phyloP scores from a whole-genome alignment of 1,140 invertebrate genomes.

The Thaumetopoea pityocampa region DNA sequence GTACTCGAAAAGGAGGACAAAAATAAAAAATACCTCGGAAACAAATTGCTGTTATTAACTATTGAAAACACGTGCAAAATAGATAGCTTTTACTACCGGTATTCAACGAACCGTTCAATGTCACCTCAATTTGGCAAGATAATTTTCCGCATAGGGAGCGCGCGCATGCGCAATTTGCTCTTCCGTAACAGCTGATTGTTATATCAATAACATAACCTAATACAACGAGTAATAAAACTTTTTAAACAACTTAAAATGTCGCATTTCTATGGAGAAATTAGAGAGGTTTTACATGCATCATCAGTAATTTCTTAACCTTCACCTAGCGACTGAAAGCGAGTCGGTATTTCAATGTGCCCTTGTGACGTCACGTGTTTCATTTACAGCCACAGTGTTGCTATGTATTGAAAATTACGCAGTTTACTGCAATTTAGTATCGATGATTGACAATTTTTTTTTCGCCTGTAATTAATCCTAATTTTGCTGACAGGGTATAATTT shows the following conservation, averaged over 20 bases:
- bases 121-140: conserved; percentile 29
- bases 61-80: conserved; percentile 12
- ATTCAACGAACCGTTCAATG: conserved; percentile 18
- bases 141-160: conserved; percentile 20
- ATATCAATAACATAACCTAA: conserved; percentile 29
- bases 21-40: neutral
- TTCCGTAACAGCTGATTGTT: conserved; percentile 42
- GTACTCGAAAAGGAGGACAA: too few species aligned
- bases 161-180: conserved; percentile 31
- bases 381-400: conserved; percentile 44
- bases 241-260: neutral
- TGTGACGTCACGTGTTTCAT: conserved; percentile 60
- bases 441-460: neutral
- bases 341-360: conserved; percentile 66
- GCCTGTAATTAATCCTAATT: neutral
- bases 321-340: conserved; percentile 56
- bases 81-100: conserved; percentile 3
- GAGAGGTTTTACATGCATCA: conserved; percentile 1
- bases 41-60: neutral
- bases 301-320: conserved; percentile 41
- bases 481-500: too few species aligned
- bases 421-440: conserved; percentile 1
- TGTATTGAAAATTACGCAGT: conserved; percentile 6
- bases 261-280: neutral
- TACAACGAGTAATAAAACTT: neutral